phyloP scores from a whole-genome alignment of 2,888 invertebrate genomes.

The Esperia sulphurella region DNA sequence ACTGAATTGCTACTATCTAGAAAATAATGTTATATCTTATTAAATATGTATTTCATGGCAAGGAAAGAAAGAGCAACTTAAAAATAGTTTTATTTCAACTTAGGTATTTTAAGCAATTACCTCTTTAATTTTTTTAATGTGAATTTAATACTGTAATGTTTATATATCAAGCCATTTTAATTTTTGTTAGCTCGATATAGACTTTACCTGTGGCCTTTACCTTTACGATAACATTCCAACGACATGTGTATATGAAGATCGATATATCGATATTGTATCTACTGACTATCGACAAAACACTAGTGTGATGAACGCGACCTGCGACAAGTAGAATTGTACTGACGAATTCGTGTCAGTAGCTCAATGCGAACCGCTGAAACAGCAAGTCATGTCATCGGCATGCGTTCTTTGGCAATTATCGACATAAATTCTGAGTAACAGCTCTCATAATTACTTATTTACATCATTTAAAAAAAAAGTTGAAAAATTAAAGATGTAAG shows the following conservation, averaged over 20 bases:
- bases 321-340: slow-evolving; percentile 21
- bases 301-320: slow-evolving; percentile 25
- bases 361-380: slow-evolving; percentile 32
- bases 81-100: too few species aligned
- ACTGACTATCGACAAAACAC: slow-evolving; percentile 19
- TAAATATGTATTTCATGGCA: too few species aligned
- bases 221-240: not conserved
- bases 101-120: too few species aligned
- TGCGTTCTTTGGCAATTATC: not conserved
- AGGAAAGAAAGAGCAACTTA: too few species aligned
- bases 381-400: not conserved
- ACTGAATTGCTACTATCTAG: too few species aligned
- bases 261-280: slow-evolving; percentile 2
- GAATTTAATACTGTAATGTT: too few species aligned
- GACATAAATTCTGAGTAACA: not conserved
- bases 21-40: too few species aligned
- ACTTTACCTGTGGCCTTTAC: not conserved
- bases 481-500: too few species aligned
- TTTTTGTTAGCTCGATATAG: too few species aligned
- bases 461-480: too few species aligned
- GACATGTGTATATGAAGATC: not conserved
- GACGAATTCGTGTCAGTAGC: slow-evolving; percentile 41
- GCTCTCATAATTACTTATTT: not conserved
- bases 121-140: too few species aligned
- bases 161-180: too few species aligned